Conservation (phyloP, 2,113 vertebrate species). For the Campylorhamphus procurvoides region DNA sequence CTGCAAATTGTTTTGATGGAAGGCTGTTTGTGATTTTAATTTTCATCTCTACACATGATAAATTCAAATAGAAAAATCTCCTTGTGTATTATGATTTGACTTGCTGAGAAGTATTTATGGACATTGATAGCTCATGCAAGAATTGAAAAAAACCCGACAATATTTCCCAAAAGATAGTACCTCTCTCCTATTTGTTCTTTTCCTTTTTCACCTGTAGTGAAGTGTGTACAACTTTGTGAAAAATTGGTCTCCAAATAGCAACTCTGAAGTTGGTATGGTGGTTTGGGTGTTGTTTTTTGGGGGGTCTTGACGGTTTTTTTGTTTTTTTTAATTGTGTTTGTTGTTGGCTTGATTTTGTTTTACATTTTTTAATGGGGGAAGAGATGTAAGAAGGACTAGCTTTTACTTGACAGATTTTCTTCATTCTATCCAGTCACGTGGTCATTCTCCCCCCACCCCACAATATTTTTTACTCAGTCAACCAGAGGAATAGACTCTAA, state of each 20-base stretch:
- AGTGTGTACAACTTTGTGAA: neutral
- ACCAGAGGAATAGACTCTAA: neutral
- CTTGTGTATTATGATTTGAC: neutral
- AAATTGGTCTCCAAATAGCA: neutral
- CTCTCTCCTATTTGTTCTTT: neutral
- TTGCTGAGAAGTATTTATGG: neutral
- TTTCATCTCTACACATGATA: neutral
- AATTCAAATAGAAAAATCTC: neutral
- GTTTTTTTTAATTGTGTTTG: neutral
- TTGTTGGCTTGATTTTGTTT: neutral
- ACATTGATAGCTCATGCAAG: neutral
- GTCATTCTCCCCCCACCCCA: neutral
- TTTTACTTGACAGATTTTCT: neutral
- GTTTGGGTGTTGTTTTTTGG: accelerated
- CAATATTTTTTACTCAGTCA: neutral
- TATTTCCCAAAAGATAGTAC: neutral
- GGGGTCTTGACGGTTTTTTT: neutral
- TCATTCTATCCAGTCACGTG: neutral
- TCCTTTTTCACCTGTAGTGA: neutral
- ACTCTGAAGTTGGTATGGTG: neutral
- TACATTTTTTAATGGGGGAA: neutral
- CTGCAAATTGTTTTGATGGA: neutral
- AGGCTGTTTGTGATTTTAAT: neutral
- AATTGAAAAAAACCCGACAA: neutral
- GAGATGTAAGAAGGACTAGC: neutral